Percentiles rank a stretch among this genome's conserved stretches.
These are phyloP conservation scores for Lepas anatifera DNA, from an alignment of 2,888 invertebrate genomes.

Conservation along the genomic window DNA sequence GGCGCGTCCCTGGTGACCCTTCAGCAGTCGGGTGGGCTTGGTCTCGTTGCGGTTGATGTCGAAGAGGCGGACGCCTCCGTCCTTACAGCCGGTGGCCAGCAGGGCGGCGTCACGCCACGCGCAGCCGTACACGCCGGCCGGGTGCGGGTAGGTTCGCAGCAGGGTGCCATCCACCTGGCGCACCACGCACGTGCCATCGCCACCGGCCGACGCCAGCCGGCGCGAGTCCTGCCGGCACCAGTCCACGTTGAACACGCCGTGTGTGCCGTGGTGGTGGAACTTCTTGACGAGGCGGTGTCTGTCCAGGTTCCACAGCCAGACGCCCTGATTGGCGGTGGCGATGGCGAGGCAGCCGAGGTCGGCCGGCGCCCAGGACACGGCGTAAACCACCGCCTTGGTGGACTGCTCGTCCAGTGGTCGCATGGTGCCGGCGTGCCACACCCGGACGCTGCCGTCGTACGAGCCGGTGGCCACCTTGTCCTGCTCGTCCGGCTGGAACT, in stretches of 20 bases:
- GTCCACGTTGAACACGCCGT: constrained; percentile 32
- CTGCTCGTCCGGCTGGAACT: constrained; percentile 34
- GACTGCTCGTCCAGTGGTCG: constrained; percentile 18
- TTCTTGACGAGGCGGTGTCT: constrained; percentile 29
- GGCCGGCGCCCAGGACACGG: constrained; percentile 33
- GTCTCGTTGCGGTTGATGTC: constrained; percentile 31
- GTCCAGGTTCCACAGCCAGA: constrained; percentile 34
- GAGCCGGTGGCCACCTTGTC: constrained; percentile 35
- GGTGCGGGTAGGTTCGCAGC: constrained; percentile 34
- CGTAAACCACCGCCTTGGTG: constrained; percentile 37
- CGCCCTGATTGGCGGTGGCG: constrained; percentile 33
- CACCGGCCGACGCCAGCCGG: constrained; percentile 32
- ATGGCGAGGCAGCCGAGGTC: constrained; percentile 36
- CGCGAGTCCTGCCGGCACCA: constrained; percentile 36
- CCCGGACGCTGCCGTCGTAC: constrained; percentile 37
- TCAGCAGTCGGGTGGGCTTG: constrained; percentile 32
- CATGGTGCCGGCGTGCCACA: constrained; percentile 35
- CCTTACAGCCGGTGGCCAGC: constrained; percentile 37
- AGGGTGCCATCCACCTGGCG: constrained; percentile 33
- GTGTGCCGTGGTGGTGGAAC: constrained; percentile 18
- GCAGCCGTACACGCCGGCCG: constrained; percentile 35
- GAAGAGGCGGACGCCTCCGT: constrained; percentile 33
- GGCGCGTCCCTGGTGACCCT: constrained; percentile 34
- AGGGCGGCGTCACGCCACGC: constrained; percentile 37
- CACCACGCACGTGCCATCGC: constrained; percentile 34